phyloP scores from a whole-genome alignment of 1,140 invertebrate species.

The Bombus turneri region DNA sequence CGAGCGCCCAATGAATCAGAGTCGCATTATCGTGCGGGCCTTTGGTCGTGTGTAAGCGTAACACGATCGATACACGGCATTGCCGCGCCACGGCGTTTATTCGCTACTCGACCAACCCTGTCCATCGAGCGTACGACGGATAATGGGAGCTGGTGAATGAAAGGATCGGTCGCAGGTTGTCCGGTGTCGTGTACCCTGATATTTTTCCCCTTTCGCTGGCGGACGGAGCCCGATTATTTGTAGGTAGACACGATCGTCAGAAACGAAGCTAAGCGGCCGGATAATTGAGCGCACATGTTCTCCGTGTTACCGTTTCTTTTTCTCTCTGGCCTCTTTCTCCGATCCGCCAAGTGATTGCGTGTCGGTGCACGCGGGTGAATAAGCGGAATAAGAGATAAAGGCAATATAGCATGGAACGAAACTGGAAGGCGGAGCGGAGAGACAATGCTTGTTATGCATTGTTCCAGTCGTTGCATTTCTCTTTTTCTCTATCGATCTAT shows the following conservation, averaged over 20 bases:
- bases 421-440: conserved; percentile 73
- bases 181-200: conserved; percentile 13
- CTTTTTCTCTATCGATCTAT: neutral
- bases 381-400: conserved; percentile 70
- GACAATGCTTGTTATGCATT: conserved; percentile 78
- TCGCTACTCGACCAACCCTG: conserved; percentile 39
- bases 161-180: conserved; percentile 50
- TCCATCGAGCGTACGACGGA: conserved; percentile 56
- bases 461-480: conserved; percentile 50
- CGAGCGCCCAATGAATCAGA: conserved; percentile 48
- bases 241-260: conserved; percentile 29
- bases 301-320: conserved; percentile 29
- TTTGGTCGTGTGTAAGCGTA: conserved; percentile 33
- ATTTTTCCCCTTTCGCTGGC: neutral
- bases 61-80: conserved; percentile 50
- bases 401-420: conserved; percentile 69
- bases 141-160: conserved; percentile 62
- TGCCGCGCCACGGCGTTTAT: conserved; percentile 19
- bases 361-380: conserved; percentile 26
- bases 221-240: conserved; percentile 6
- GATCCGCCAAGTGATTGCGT: conserved; percentile 3
- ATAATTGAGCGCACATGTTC: conserved; percentile 45
- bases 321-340: too few relatives aligned
- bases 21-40: conserved; percentile 43
- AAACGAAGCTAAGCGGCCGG: conserved; percentile 38